A percentile compares a stretch with the other conserved stretches of the same genome.
These are phyloP conservation scores for Anabas testudineus DNA, from an alignment of 2,797 vertebrate genomes.

Conservation along the genomic window DNA sequence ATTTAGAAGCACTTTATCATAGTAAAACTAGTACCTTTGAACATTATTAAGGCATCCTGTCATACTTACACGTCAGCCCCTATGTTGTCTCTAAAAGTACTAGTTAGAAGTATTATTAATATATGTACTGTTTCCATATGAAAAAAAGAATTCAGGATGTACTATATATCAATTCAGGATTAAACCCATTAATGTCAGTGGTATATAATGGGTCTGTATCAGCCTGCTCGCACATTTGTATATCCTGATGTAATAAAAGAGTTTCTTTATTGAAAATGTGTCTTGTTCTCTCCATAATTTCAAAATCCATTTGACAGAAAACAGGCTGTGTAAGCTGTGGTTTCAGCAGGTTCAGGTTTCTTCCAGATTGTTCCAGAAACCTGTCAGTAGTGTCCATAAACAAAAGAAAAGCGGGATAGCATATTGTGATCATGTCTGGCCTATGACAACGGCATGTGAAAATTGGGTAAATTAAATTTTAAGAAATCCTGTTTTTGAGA, in stretches of 20 bases:
- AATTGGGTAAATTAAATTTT: not conserved
- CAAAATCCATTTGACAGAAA: not conserved
- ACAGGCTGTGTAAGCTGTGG: not conserved
- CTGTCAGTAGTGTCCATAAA: not conserved
- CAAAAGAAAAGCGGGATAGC: not conserved
- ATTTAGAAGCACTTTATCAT: slow-evolving; percentile 73
- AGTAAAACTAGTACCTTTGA: slow-evolving; percentile 47
- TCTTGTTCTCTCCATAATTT: slow-evolving; percentile 24
- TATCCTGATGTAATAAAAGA: slow-evolving; percentile 76
- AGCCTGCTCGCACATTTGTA: slow-evolving; percentile 63
- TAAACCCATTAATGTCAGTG: slow-evolving; percentile 49
- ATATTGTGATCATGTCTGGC: not conserved
- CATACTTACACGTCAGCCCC: slow-evolving; percentile 40
- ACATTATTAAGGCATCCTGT: slow-evolving; percentile 34
- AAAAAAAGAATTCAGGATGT: slow-evolving; percentile 21
- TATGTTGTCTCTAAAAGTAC: slow-evolving; percentile 38
- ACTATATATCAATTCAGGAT: slow-evolving; percentile 37
- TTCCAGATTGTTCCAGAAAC: slow-evolving; percentile 71
- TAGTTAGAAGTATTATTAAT: too few species aligned
- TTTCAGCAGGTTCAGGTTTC: slow-evolving; percentile 24
- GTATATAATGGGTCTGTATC: slow-evolving; percentile 39
- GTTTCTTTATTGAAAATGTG: slow-evolving; percentile 56
- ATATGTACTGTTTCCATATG: slow-evolving; percentile 28
- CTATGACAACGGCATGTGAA: not conserved
- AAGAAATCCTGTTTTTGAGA: not conserved